phyloP scores from a whole-genome alignment of 2,113 vertebrate genomes.

The Oreochromis aureus region DNA sequence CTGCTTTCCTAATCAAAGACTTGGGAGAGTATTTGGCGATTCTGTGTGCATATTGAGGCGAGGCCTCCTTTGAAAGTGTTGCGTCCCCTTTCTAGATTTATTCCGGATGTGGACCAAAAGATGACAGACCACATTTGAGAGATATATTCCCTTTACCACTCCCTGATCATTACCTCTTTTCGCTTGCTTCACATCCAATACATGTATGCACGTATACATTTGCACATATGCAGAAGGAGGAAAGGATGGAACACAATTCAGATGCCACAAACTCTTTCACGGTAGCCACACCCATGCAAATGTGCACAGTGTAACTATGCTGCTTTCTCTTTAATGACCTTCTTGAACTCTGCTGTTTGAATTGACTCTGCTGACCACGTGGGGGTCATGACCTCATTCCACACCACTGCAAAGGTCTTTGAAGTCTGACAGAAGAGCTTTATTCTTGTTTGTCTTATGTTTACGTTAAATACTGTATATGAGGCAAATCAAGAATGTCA shows the following conservation, averaged over 20 bases:
- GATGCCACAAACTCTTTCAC: slow-evolving; percentile 53
- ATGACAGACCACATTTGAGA: slow-evolving; percentile 65
- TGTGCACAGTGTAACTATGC: neutral
- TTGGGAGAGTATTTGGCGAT: slow-evolving; percentile 26
- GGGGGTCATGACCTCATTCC: neutral
- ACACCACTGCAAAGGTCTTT: neutral
- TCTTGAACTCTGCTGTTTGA: neutral
- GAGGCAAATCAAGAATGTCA: neutral
- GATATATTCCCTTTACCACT: slow-evolving; percentile 46
- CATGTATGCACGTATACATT: neutral
- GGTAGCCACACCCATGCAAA: slow-evolving; percentile 63
- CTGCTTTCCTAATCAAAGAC: slow-evolving; percentile 53
- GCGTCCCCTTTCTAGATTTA: slow-evolving; percentile 23
- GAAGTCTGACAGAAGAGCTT: neutral
- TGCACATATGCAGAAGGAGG: neutral
- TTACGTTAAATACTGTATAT: neutral
- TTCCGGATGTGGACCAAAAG: slow-evolving; percentile 34
- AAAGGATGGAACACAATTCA: slow-evolving; percentile 14
- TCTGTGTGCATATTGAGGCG: neutral
- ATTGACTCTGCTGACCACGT: neutral
- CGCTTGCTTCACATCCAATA: neutral
- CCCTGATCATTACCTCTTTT: slow-evolving; percentile 28
- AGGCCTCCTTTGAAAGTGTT: slow-evolving; percentile 1
- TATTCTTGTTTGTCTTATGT: neutral
- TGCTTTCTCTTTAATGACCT: neutral